Conservation (phyloP, 2,113 vertebrate species). For the Piprites chloris region DNA sequence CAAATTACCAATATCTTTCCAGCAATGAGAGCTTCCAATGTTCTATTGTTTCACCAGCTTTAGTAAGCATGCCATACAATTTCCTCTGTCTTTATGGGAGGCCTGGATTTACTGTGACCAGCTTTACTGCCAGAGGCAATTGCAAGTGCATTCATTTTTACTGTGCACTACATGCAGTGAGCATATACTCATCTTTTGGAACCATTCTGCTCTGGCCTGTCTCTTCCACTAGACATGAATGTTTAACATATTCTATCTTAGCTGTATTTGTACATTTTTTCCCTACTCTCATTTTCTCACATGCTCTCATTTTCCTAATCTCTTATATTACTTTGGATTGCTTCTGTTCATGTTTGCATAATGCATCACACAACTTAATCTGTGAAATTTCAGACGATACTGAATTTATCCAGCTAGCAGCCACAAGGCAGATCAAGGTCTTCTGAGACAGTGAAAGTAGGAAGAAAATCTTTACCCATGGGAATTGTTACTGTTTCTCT, state of each 20-base stretch:
- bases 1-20: constrained; percentile 14
- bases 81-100: background rate
- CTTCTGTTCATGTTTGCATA: background rate
- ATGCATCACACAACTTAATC: background rate
- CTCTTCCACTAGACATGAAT: background rate
- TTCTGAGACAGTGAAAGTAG: background rate
- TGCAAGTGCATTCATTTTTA: background rate
- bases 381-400: background rate
- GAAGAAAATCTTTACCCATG: background rate
- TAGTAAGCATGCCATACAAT: background rate
- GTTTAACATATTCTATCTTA: background rate
- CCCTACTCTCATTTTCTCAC: background rate
- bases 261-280: background rate
- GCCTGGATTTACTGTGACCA: constrained; percentile 15
- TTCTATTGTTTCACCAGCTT: constrained; percentile 29
- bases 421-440: background rate
- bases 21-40: background rate
- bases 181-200: background rate
- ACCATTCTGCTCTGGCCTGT: background rate
- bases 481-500: background rate
- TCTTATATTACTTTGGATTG: background rate
- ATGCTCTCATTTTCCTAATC: background rate
- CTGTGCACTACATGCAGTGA: background rate
- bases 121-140: background rate
- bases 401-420: background rate